Evolutionary conservation across 2,888 invertebrate genomes (phyloP), one percentile per base, ranked within the genome.

Genomic region (Conchocele bisecta): DNA sequence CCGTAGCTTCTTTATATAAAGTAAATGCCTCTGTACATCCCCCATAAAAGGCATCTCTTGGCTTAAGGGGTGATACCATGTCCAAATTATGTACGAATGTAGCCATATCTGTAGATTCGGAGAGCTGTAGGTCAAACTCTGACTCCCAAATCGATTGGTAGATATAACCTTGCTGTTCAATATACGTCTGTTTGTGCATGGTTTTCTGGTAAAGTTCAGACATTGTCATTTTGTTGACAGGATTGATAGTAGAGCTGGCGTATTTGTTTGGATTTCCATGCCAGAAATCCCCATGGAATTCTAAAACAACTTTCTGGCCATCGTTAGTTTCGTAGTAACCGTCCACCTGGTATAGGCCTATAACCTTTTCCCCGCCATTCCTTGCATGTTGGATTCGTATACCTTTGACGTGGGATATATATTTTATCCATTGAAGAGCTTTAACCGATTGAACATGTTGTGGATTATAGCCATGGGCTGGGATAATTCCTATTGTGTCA

Each of bases 281-380:
- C 67, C 67, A 67, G 46, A 59, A 59, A 35, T 46, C 31, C 4
- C 59, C 59, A 24, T 67, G 59, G 20, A 53, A 41, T 66, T n/a
- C 63, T 5, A 61, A 26, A 28, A 54, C 57, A 24, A 48, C 28
- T 28, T 58, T 46, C 20, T 67, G 28, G 11, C 48, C 61, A 3
- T 51, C 33, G 28, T 50, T 17, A 5, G 24, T 54, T 42, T 60
- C 66, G 20, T 54, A 48, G 28, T 57, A 66, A 11, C 66, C 72
- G 31, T 71, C 71, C 1, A 68, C 67, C 48, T 56, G 60, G 35
- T 65, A 75, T 4, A 68, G 68, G 1, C 72, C 68, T 17, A 71
- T 63, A 2, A 48, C 39, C 37, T 57, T 65, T 24, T 57, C 65
- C 15, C 46, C 57, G 6, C 3, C 9, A 39, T 65, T 65, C 22